Conservation (phyloP, 2,797 vertebrate species). For the Morelia viridis region DNA sequence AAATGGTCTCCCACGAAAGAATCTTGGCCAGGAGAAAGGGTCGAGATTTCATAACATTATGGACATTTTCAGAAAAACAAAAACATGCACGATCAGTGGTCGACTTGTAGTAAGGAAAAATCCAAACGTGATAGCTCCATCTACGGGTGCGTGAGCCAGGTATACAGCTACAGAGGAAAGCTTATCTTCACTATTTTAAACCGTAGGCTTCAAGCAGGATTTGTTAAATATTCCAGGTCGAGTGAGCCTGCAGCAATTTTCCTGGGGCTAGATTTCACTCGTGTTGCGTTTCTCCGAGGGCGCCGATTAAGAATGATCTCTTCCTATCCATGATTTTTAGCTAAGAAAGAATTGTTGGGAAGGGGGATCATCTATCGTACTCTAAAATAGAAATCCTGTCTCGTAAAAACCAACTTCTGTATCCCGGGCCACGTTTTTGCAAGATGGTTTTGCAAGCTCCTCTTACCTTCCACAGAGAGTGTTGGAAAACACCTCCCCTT, state of each 20-base stretch:
- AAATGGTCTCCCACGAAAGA: neutral
- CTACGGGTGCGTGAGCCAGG: neutral
- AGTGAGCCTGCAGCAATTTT: neutral
- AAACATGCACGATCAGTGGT: neutral
- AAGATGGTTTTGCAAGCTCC: neutral
- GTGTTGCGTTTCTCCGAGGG: neutral
- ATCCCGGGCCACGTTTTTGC: neutral
- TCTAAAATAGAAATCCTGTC: neutral
- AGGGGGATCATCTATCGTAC: too few relatives aligned
- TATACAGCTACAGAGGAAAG: neutral
- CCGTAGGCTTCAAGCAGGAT: neutral
- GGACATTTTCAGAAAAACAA: conserved; percentile 17
- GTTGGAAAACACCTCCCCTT: neutral
- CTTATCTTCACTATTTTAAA: neutral
- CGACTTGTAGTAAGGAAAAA: too few relatives aligned
- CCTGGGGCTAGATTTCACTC: neutral
- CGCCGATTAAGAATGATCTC: too few relatives aligned
- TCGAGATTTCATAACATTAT: conserved; percentile 22
- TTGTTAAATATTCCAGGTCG: neutral
- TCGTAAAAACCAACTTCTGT: neutral
- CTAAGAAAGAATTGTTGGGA: neutral
- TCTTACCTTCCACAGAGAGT: neutral
- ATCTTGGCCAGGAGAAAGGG: conserved; percentile 17
- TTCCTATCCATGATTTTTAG: neutral
- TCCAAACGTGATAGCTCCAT: neutral